Evolutionary conservation across 2,888 invertebrate genomes (phyloP).

Genomic region (Fissipunctia ypsillon): DNA sequence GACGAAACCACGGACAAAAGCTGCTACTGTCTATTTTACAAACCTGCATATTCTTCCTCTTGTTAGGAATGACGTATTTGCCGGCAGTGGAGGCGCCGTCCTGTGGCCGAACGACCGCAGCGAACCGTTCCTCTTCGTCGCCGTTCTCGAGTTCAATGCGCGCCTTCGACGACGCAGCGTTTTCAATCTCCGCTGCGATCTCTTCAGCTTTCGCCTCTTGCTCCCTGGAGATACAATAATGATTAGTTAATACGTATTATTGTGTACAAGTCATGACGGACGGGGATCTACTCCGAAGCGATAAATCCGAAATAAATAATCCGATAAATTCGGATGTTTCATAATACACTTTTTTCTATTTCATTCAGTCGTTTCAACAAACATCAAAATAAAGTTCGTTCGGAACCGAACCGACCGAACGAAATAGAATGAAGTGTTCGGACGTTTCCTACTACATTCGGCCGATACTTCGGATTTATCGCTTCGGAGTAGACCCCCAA

Average conservation of each 20-base stretch:
- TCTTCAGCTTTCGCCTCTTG: slow-evolving; percentile 96
- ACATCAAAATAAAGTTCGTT: too few relatives aligned
- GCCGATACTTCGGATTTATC: too few relatives aligned
- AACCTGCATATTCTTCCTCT: slow-evolving; percentile 92
- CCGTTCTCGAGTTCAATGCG: slow-evolving; percentile 97
- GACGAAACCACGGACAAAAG: not conserved
- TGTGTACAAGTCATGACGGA: too few relatives aligned
- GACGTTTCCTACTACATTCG: too few relatives aligned
- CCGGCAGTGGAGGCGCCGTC: slow-evolving; percentile 79
- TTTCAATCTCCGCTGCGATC: slow-evolving; percentile 98
- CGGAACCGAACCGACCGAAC: too few relatives aligned
- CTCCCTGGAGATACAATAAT: slow-evolving; percentile 84
- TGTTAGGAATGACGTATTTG: slow-evolving; percentile 95
- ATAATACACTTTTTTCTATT: too few relatives aligned
- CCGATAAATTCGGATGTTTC: too few relatives aligned
- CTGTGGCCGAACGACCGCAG: slow-evolving; percentile 94
- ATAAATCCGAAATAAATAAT: too few relatives aligned
- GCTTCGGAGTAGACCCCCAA: too few relatives aligned
- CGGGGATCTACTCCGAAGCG: too few relatives aligned
- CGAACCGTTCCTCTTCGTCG: slow-evolving; percentile 96
- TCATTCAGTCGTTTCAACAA: too few relatives aligned
- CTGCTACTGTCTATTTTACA: not conserved
- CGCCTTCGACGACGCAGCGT: slow-evolving; percentile 94
- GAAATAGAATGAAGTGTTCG: too few relatives aligned
- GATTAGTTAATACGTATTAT: not conserved